Conservation (phyloP, 1,140 invertebrate species). For the Lutraria rhynchaena region DNA sequence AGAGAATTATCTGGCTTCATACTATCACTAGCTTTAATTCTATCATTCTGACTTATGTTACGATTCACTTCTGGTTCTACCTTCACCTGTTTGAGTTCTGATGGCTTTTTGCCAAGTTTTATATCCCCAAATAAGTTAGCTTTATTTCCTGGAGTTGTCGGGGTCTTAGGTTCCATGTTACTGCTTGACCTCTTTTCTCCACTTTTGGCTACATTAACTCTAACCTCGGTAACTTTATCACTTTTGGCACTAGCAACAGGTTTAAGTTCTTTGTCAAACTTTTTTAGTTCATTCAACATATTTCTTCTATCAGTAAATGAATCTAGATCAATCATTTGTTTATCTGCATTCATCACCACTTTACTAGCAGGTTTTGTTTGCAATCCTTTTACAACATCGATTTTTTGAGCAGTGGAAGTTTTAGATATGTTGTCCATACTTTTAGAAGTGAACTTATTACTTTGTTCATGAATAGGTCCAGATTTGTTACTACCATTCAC, state of each 20-base stretch:
- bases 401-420: conserved; percentile 16
- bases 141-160: conserved; percentile 9
- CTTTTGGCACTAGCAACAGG: conserved; percentile 15
- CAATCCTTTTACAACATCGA: conserved; percentile 48
- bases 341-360: conserved; percentile 52
- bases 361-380: conserved; percentile 28
- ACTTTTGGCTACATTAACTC: conserved; percentile 18
- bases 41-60: too few relatives aligned
- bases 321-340: conserved; percentile 55
- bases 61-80: neutral
- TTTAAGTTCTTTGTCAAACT: conserved; percentile 54
- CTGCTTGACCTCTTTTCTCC: conserved; percentile 33
- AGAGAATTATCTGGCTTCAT: neutral
- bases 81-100: conserved; percentile 26
- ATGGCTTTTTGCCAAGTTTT: conserved; percentile 48
- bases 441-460: conserved; percentile 41
- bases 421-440: conserved; percentile 28
- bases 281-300: conserved; percentile 51
- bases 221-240: conserved; percentile 44
- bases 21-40: too few relatives aligned
- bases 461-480: conserved; percentile 35
- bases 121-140: conserved; percentile 43
- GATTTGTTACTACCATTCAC: neutral
- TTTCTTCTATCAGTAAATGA: conserved; percentile 52
- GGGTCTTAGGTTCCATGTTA: neutral